A percentile compares a stretch with the other conserved stretches of the same genome.
Evolutionary conservation across 2,797 vertebrate genomes (phyloP).

Genomic region (Lacerta bilineata): DNA sequence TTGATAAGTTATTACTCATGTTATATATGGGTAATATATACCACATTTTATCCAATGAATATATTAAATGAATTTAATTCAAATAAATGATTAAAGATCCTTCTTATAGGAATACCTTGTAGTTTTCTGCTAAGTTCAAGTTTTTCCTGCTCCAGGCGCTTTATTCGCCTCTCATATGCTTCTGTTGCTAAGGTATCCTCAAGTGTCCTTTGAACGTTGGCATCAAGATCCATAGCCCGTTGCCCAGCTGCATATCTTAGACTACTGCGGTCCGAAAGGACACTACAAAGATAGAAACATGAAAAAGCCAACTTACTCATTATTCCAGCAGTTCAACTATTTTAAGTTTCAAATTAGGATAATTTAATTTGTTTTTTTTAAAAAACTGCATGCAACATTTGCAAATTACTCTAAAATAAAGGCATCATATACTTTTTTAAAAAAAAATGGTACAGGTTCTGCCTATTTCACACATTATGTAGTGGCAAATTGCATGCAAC

Average conservation of each 20-base stretch:
- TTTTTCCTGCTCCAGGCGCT: slow-evolving; percentile 96
- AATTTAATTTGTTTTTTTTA: neutral
- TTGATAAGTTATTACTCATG: neutral
- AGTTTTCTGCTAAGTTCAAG: slow-evolving; percentile 95
- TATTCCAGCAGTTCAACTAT: neutral
- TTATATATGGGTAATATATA: neutral
- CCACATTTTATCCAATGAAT: too few species aligned
- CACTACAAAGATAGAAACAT: slow-evolving; percentile 78
- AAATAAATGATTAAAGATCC: slow-evolving; percentile 1
- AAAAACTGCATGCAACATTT: neutral
- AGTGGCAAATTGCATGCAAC: neutral
- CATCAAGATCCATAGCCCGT: slow-evolving; percentile 84
- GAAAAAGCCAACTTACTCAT: neutral
- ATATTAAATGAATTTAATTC: slow-evolving; percentile 13
- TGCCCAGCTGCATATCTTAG: slow-evolving; percentile 84
- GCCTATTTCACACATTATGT: neutral
- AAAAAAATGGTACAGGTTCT: neutral
- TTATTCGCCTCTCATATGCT: slow-evolving; percentile 96
- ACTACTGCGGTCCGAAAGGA: slow-evolving; percentile 92
- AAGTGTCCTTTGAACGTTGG: slow-evolving; percentile 88
- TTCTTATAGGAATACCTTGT: slow-evolving; percentile 85
- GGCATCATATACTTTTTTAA: neutral
- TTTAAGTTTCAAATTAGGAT: neutral
- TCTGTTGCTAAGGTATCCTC: slow-evolving; percentile 96
- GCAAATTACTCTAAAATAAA: slow-evolving; percentile 8